These are phyloP conservation scores for Seriola dumerili DNA, from an alignment of 2,113 vertebrate genomes.

Conservation along the genomic window DNA sequence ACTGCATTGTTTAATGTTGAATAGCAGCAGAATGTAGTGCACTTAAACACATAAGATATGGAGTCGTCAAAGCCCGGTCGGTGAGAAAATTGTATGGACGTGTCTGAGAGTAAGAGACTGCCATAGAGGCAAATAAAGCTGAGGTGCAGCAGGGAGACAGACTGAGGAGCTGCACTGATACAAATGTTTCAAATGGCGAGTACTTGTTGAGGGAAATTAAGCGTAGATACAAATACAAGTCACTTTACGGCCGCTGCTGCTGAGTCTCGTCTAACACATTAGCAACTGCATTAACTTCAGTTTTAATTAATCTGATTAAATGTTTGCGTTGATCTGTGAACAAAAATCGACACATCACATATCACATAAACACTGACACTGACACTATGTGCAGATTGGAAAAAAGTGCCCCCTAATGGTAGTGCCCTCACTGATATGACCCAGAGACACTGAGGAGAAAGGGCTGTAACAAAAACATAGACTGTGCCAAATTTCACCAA, in stretches of 20 bases:
- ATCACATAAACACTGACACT: background rate
- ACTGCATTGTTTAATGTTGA: constrained; percentile 60
- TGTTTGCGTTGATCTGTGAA: background rate
- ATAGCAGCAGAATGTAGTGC: constrained; percentile 45
- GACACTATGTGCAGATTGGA: background rate
- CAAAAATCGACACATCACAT: background rate
- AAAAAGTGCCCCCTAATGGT: background rate
- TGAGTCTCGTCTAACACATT: background rate
- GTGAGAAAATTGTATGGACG: constrained; percentile 26
- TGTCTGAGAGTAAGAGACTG: constrained; percentile 15
- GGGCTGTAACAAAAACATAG: background rate
- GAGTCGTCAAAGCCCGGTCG: constrained; percentile 23
- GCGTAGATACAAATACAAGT: background rate
- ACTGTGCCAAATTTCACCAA: too few species aligned
- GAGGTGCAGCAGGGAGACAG: constrained; percentile 14
- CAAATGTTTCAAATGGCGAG: background rate
- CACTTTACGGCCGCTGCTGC: background rate
- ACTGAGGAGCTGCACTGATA: background rate
- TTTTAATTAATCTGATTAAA: background rate
- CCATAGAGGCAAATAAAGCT: constrained; percentile 13
- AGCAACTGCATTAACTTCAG: background rate
- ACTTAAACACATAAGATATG: constrained; percentile 49
- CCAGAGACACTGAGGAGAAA: background rate
- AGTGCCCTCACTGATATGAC: background rate
- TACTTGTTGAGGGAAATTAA: background rate